These are phyloP conservation scores for Alligator sinensis DNA, from an alignment of 2,113 vertebrate genomes.

Conservation along the genomic window DNA sequence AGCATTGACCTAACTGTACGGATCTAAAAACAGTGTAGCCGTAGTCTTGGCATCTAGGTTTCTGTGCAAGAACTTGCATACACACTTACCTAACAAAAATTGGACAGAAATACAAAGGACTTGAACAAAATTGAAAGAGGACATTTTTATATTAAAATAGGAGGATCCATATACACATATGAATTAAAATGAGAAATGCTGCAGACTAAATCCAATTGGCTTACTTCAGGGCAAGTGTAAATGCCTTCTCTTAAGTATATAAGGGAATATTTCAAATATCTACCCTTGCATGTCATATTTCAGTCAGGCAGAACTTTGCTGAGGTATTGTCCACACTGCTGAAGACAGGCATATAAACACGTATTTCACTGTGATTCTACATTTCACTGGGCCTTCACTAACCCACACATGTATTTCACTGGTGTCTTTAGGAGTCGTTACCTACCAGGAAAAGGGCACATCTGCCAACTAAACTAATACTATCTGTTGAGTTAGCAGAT, in stretches of 20 bases:
- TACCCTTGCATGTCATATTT: neutral
- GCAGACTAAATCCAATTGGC: neutral
- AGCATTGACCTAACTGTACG: neutral
- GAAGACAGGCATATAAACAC: neutral
- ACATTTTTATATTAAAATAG: neutral
- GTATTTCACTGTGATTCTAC: neutral
- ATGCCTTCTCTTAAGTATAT: neutral
- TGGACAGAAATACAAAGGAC: neutral
- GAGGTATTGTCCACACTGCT: neutral
- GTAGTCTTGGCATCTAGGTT: neutral
- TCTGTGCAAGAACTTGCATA: neutral
- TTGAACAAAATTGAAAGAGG: neutral
- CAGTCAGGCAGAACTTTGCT: neutral
- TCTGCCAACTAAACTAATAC: neutral
- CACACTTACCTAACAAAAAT: neutral
- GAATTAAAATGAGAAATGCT: neutral
- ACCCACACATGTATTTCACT: no score
- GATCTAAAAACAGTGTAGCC: neutral
- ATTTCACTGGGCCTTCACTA: neutral
- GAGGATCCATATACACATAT: neutral
- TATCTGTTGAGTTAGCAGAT: fast-evolving
- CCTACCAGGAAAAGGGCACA: fast-evolving
- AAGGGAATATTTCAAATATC: neutral
- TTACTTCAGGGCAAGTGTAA: neutral
- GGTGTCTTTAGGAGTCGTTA: neutral